Evolutionary conservation across 1,140 invertebrate species (phyloP).

Genomic region (Bacillus rossius): DNA sequence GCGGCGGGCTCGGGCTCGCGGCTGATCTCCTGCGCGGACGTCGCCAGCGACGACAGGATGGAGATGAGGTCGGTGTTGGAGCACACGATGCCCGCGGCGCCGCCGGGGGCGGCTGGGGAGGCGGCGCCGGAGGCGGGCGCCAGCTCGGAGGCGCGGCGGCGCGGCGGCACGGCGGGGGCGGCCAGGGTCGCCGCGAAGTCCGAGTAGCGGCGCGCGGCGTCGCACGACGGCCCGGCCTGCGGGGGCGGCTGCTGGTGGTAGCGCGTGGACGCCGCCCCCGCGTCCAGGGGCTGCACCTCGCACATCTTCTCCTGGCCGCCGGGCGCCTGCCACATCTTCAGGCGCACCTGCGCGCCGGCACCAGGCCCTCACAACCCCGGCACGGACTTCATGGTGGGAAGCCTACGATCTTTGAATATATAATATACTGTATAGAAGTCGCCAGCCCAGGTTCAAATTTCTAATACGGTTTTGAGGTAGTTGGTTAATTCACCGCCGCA

Average conservation of each 20-base stretch:
- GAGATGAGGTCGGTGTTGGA: constrained; percentile 72
- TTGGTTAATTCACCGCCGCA: too few species aligned
- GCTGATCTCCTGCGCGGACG: constrained; percentile 72
- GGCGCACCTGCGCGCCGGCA: constrained; percentile 54
- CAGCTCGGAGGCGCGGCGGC: constrained; percentile 58
- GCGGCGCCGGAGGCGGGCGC: constrained; percentile 34
- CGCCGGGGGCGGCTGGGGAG: background rate
- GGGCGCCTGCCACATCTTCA: constrained; percentile 72
- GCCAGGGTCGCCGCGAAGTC: constrained; percentile 57
- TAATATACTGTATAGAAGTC: too few species aligned
- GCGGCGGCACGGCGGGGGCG: constrained; percentile 42
- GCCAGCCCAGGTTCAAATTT: too few species aligned
- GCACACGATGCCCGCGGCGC: constrained; percentile 57
- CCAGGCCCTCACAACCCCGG: too few species aligned
- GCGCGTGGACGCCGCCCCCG: constrained; percentile 48
- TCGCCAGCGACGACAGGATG: constrained; percentile 71
- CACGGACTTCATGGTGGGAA: too few species aligned
- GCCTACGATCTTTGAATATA: too few species aligned
- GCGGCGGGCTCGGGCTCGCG: constrained; percentile 31
- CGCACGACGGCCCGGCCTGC: background rate
- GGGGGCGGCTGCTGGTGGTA: constrained; percentile 33
- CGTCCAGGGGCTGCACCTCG: constrained; percentile 68
- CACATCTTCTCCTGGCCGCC: constrained; percentile 67
- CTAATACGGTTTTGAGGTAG: too few species aligned
- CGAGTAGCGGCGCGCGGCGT: constrained; percentile 50